These are phyloP conservation scores for Pentalonia nigronervosa DNA, from an alignment of 1,140 invertebrate genomes.

Conservation along the genomic window DNA sequence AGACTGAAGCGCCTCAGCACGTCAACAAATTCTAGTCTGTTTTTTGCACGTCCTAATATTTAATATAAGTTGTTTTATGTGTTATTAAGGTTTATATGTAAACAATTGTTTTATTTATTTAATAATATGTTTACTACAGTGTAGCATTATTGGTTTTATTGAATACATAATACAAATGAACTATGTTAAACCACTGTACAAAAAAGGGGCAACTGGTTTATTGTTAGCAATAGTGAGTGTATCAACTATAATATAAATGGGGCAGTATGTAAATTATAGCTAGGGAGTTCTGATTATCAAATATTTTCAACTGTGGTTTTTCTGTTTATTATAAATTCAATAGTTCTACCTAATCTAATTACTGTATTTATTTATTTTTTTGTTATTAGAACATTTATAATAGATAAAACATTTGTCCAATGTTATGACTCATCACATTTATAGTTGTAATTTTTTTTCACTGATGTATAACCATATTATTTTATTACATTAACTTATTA, in stretches of 20 bases:
- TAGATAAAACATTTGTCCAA: neutral
- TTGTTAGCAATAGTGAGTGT: neutral
- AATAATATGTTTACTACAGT: neutral
- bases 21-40: conserved; percentile 53
- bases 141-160: neutral
- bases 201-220: neutral
- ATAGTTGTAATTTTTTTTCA: neutral
- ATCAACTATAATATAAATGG: neutral
- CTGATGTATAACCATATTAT: neutral
- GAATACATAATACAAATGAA: neutral
- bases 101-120: neutral
- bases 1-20: conserved; percentile 63
- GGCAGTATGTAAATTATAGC: neutral
- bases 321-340: neutral
- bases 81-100: neutral
- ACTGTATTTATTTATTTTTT: neutral
- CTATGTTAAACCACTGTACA: neutral
- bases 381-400: neutral
- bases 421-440: neutral
- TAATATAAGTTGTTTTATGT: neutral
- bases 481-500: neutral
- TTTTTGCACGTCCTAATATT: neutral
- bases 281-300: neutral
- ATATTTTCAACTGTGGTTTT: neutral
- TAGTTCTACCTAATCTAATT: neutral